These are phyloP conservation scores for Virgularia gustaviana DNA, from an alignment of 92 coral and sea anemone species.

Conservation along the genomic window DNA sequence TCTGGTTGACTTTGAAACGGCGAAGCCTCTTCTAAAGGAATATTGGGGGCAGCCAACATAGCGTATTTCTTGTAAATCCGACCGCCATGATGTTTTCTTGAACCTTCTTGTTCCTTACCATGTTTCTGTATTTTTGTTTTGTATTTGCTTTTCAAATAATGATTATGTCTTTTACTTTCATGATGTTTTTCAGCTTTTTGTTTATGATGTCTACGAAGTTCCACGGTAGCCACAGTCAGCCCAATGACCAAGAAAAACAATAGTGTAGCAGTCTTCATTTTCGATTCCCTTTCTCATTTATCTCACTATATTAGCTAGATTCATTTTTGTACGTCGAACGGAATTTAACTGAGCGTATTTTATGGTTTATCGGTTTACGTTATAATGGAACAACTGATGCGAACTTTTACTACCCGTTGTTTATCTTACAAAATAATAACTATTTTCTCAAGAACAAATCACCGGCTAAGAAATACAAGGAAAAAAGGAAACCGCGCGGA, in stretches of 20 bases:
- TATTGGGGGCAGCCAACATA: slow-evolving; percentile 18
- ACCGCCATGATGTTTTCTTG: background rate
- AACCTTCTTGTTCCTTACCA: background rate
- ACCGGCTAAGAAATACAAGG: too few relatives aligned
- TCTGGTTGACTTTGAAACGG: background rate
- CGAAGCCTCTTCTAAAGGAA: background rate
- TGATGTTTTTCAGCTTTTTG: background rate
- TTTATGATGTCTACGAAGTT: background rate
- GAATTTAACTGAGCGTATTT: too few relatives aligned
- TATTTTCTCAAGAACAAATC: too few relatives aligned
- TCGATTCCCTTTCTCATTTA: too few relatives aligned
- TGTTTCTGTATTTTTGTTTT: background rate
- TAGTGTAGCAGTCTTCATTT: too few relatives aligned
- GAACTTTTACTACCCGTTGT: background rate
- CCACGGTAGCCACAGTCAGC: background rate
- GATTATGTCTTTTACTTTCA: background rate
- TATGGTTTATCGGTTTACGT: too few relatives aligned
- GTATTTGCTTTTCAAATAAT: background rate
- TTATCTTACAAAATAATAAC: too few relatives aligned
- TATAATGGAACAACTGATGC: slow-evolving; percentile 8
- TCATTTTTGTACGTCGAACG: too few relatives aligned
- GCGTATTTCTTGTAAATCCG: slow-evolving; percentile 23
- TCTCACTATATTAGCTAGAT: too few relatives aligned
- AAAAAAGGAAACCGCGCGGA: too few relatives aligned
- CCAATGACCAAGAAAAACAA: too few relatives aligned